Percentiles rank a stretch among this genome's conserved stretches.
Conservation (phyloP, 1,140 invertebrate genomes). For the Hypsibius dujardini region DNA sequence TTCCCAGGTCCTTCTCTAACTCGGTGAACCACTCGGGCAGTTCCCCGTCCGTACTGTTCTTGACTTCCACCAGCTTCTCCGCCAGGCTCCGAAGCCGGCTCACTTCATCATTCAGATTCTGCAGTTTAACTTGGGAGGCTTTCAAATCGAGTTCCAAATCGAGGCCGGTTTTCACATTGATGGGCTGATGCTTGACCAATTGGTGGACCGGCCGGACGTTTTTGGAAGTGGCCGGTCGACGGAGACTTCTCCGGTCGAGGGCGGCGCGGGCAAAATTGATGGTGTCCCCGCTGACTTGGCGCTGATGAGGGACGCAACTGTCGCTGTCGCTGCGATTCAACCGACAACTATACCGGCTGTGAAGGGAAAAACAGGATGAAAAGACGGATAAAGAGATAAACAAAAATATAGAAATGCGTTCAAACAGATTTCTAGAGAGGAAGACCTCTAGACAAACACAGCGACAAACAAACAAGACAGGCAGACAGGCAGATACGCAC, state of each 20-base stretch:
- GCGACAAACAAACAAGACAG: too few species aligned
- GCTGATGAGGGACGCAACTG: conserved; percentile 61
- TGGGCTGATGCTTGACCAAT: neutral
- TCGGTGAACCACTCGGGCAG: neutral
- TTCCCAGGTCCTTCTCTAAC: neutral
- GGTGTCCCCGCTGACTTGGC: conserved; percentile 50
- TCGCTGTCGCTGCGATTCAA: conserved; percentile 90
- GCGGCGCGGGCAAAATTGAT: conserved; percentile 70
- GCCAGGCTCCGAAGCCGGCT: neutral
- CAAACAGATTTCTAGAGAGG: too few species aligned
- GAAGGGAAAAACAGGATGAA: conserved; percentile 28
- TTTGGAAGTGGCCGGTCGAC: conserved; percentile 37
- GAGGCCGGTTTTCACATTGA: neutral
- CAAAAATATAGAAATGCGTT: neutral
- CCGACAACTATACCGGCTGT: conserved; percentile 36
- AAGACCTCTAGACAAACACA: too few species aligned
- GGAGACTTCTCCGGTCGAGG: conserved; percentile 62
- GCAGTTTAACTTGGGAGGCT: neutral
- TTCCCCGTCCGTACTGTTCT: neutral
- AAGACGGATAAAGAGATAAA: conserved; percentile 8
- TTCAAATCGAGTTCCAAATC: neutral
- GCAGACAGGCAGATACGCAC: too few species aligned
- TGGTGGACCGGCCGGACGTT: neutral
- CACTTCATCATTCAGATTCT: conserved; percentile 2
- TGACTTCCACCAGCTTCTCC: neutral